Evolutionary conservation across 2,888 invertebrate genomes (phyloP), one percentile per base, ranked within the genome.

Genomic region (Pasiphila rectangulata): DNA sequence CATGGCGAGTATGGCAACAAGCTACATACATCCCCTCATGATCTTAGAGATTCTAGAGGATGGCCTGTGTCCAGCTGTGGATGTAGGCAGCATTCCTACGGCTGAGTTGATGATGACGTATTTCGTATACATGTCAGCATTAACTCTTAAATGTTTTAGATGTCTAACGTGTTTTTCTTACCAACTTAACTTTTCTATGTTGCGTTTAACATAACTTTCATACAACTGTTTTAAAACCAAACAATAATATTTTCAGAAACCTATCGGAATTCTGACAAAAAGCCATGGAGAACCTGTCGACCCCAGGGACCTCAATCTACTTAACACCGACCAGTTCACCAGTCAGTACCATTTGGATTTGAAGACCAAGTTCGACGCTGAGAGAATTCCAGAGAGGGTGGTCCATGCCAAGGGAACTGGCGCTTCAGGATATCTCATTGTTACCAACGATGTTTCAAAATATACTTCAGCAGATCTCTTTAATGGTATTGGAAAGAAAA

Each of bases 321-420:
- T 72, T 0, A 76, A 75, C 39, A 59, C 64, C 1, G 69, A 73
- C 39, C 51, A 69, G 30, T 60, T 72, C 12, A 59, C 57, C 2
- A 73, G 71, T 27, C 65, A 69, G 40, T 91, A 60, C 21, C 91
- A 91, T 48, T 59, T 94, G 4, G 95, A 95, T 63, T 92, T 93
- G 66, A 85, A 93, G 0, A 93, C 95, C 65, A 96, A 96, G 67
- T 91, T 92, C 64, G 87, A 95, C 19, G 96, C 52, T 3, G 69
- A 73, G 96, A 90, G 97, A 44, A 96, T 96, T 64, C 97, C 97
- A 0, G 97, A 97, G 71, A 90, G 97, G 59, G 94, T 96, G 0
- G 96, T 96, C 0, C 96, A 97, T 74, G 97, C 97, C 0, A 97
- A 97, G 82, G 98, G 97, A 53, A 94, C 94, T 23, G 96, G 94